Percentiles rank a stretch among this genome's conserved stretches.
These are phyloP conservation scores for Scaptomyza pallida DNA, from an alignment of 1,140 invertebrate species.

Conservation along the genomic window DNA sequence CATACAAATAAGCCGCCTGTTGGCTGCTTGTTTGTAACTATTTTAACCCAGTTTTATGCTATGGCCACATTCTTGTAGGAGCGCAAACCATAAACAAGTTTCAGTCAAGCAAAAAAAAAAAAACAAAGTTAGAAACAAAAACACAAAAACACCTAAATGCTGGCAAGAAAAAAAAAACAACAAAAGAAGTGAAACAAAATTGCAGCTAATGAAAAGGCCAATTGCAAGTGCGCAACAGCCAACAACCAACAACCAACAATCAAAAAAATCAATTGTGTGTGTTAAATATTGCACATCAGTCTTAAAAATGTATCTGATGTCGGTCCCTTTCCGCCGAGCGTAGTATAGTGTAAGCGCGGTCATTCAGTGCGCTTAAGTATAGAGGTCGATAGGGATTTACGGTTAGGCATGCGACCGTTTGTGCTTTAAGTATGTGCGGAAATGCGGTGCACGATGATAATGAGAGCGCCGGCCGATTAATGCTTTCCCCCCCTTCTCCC, in stretches of 20 bases:
- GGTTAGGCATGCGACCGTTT: constrained; percentile 34
- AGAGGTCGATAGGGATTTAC: constrained; percentile 49
- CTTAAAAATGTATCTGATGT: neutral
- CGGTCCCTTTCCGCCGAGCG: constrained; percentile 15
- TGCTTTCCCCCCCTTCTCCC: neutral
- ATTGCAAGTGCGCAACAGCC: constrained; percentile 41
- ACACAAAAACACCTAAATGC: constrained; percentile 21
- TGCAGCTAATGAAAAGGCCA: constrained; percentile 57
- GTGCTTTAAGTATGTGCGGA: constrained; percentile 47
- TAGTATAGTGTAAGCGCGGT: constrained; percentile 1
- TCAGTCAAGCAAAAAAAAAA: constrained; percentile 49
- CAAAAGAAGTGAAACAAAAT: constrained; percentile 34
- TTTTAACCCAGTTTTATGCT: constrained; percentile 61
- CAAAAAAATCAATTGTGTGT: too few relatives aligned
- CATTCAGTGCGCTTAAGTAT: constrained; percentile 33
- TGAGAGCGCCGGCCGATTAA: constrained; percentile 51
- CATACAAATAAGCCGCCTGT: constrained; percentile 33
- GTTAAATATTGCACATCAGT: constrained; percentile 3
- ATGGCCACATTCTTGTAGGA: constrained; percentile 62
- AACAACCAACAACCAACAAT: neutral
- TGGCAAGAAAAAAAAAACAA: neutral
- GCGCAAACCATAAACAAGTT: constrained; percentile 59
- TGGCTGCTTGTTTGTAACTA: constrained; percentile 54
- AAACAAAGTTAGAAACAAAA: constrained; percentile 16
- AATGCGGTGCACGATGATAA: constrained; percentile 42